phyloP scores from a whole-genome alignment of 2,888 invertebrate genomes.

The Agrilus cyanescens region DNA sequence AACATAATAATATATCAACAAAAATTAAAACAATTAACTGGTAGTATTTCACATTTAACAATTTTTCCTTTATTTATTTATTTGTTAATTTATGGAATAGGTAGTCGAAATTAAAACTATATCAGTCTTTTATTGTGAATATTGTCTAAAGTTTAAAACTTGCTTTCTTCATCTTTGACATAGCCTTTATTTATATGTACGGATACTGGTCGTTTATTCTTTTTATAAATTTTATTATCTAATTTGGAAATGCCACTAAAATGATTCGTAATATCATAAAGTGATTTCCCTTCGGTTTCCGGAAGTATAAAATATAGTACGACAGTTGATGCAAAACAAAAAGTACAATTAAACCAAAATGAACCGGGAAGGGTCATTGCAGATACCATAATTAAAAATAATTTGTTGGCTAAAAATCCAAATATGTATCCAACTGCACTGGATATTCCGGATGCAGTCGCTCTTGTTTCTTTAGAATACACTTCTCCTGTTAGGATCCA shows the following conservation, averaged over 20 bases:
- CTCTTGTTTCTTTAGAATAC: constrained; percentile 54
- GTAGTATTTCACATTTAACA: no score
- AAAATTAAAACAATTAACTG: no score
- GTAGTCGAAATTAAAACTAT: no score
- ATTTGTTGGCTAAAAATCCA: constrained; percentile 62
- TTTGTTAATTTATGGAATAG: no score
- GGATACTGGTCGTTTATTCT: constrained; percentile 12
- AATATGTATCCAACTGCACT: constrained; percentile 66
- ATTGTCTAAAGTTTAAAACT: no score
- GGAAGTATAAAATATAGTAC: constrained; percentile 59
- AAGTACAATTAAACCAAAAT: constrained; percentile 54
- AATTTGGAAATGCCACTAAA: constrained; percentile 47
- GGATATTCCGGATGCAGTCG: constrained; percentile 60
- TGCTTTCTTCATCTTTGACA: no score
- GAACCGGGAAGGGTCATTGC: constrained; percentile 56
- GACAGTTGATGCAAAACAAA: constrained; percentile 51
- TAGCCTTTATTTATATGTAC: no score
- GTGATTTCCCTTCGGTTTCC: constrained; percentile 70
- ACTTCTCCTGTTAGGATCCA: constrained; percentile 77
- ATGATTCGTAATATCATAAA: constrained; percentile 60
- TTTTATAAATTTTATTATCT: constrained; percentile 37
- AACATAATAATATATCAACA: no score
- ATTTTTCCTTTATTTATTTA: no score
- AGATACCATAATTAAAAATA: constrained; percentile 54
- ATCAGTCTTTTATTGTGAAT: no score